Evolutionary conservation across 1,140 invertebrate species (phyloP).

Genomic region (Diachasmimorpha longicaudata): DNA sequence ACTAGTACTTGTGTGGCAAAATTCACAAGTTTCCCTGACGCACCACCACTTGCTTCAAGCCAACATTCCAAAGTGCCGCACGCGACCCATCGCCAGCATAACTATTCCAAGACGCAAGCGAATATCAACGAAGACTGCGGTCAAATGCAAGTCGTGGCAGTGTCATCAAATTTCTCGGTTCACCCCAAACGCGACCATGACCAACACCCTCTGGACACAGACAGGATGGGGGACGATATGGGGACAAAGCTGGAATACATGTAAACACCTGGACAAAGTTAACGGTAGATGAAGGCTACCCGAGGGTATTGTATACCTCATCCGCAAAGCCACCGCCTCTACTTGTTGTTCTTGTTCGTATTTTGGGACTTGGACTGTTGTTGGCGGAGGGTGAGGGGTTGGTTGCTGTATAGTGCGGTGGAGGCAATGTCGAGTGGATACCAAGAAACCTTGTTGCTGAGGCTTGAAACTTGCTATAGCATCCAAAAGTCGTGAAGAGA

Average conservation of each 20-base stretch:
- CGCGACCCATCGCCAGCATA: too few relatives aligned
- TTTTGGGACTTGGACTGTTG: neutral
- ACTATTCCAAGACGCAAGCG: too few relatives aligned
- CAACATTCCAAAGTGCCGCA: too few relatives aligned
- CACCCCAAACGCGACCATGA: slow-evolving; percentile 52
- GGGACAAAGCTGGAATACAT: neutral
- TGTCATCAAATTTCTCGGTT: slow-evolving; percentile 52
- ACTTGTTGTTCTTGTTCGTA: slow-evolving; percentile 1
- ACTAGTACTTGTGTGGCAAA: too few relatives aligned
- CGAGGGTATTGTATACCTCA: slow-evolving; percentile 1
- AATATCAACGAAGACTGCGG: slow-evolving; percentile 25
- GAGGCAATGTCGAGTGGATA: slow-evolving; percentile 38
- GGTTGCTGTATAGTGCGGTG: neutral
- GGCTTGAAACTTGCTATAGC: slow-evolving; percentile 46
- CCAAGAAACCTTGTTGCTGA: slow-evolving; percentile 41
- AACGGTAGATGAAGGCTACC: neutral
- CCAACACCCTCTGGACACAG: neutral
- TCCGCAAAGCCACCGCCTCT: neutral
- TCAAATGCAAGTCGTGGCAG: slow-evolving; percentile 30
- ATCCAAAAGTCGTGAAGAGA: slow-evolving; percentile 39
- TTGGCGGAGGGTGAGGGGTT: neutral
- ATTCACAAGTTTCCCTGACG: too few relatives aligned
- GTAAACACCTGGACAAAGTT: slow-evolving; percentile 4
- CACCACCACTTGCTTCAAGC: too few relatives aligned
- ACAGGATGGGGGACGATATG: neutral